Evolutionary conservation across 2,113 vertebrate genomes (phyloP), one percentile per base, ranked within the genome.

Genomic region (Cyrtonyx montezumae): DNA sequence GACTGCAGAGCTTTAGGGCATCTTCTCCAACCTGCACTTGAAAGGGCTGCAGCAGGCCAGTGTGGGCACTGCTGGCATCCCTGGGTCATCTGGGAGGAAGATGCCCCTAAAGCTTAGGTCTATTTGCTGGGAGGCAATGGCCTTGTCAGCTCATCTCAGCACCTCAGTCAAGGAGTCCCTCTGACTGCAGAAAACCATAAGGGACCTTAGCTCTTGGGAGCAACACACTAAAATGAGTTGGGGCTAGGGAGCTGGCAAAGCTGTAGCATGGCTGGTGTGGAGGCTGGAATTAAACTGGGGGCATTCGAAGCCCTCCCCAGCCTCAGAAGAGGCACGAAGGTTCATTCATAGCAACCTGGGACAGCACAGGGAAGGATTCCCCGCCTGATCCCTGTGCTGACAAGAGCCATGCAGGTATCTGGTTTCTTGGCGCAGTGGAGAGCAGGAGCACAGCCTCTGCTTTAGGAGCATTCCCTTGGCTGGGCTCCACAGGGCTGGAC

Each of bases 371-470:
- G 55, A 48, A 92, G 71, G 76, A 96, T 85, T 96, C 83, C 80
- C 78, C 0, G 26, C 76, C 71, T 94, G 91, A 94, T 96, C 90
- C 87, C 79, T 0, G 6, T 88, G 95, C 79, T 96, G 95, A 95
- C 95, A 96, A 95, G 93, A 93, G 80, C 45, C 90, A 78, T 3
- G 84, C 74, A 70, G 83, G 8, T 95, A 90, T 94, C 78, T 94
- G 79, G 88, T 96, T 95, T 94, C 91, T 87, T 94, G 95, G 94
- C 91, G 85, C 75, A 68, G 79, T 20, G 3, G 83, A n/a, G 69
- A 49, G 87, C 4, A 2, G 30, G 73, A 85, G 61, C 0, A 1
- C 58, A 85, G 91, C 81, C 79, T 91, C 71, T 0, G 1, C 51
- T 71, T 85, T 43, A 85, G 0, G 2, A 87, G 55, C 4, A 32